phyloP scores from a whole-genome alignment of 2,113 vertebrate species.

The Ageneiosus marmoratus region DNA sequence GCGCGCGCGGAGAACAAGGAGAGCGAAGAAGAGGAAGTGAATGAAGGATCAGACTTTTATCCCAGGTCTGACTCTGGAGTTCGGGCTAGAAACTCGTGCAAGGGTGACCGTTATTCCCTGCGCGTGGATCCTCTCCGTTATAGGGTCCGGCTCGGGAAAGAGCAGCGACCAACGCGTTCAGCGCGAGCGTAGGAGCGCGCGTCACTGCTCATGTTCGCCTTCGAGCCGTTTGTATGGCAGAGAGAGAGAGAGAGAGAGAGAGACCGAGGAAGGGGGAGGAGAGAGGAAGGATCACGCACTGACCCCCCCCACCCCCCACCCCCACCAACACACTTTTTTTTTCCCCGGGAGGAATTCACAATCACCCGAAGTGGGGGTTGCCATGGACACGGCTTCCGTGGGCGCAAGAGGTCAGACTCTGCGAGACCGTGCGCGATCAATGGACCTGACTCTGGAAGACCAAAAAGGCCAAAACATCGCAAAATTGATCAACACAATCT shows the following conservation, averaged over 20 bases:
- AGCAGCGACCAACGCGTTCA: constrained; percentile 56
- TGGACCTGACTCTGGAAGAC: constrained; percentile 74
- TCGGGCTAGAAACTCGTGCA: neutral
- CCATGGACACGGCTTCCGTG: constrained; percentile 85
- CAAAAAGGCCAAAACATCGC: neutral
- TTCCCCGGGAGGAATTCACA: constrained; percentile 81
- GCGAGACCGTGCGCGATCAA: constrained; percentile 79
- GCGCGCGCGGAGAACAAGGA: constrained; percentile 24
- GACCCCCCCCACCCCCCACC: constrained; percentile 69
- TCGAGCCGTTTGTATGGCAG: constrained; percentile 63
- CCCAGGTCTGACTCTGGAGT: neutral
- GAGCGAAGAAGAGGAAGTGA: neutral
- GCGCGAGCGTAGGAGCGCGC: constrained; percentile 60
- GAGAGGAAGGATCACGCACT: constrained; percentile 79
- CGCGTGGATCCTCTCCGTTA: constrained; percentile 25
- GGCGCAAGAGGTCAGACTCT: constrained; percentile 78
- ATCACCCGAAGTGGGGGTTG: constrained; percentile 75
- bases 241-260: constrained; percentile 67
- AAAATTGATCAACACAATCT: neutral
- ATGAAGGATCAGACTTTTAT: neutral
- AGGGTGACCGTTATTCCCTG: constrained; percentile 5
- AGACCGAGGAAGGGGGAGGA: constrained; percentile 82
- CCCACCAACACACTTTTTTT: constrained; percentile 37
- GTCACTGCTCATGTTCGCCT: constrained; percentile 75
- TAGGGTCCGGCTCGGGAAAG: constrained; percentile 58